These are phyloP conservation scores for Capitella teleta DNA, from an alignment of 1,140 invertebrate species.

Conservation along the genomic window DNA sequence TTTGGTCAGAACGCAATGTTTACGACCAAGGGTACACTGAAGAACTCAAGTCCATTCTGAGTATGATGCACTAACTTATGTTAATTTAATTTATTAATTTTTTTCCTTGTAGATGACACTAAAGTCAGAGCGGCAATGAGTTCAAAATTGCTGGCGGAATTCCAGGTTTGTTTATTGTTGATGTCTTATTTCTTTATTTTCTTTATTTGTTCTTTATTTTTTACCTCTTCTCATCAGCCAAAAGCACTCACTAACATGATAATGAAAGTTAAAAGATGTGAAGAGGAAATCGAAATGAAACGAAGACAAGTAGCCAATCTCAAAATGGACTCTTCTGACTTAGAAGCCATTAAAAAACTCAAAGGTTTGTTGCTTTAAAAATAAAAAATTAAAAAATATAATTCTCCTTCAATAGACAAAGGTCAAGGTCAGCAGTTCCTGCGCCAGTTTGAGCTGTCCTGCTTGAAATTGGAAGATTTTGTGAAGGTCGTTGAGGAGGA, in stretches of 20 bases:
- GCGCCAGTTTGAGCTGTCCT: slow-evolving; percentile 70
- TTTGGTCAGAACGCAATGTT: slow-evolving; percentile 81
- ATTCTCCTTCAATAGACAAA: slow-evolving; percentile 50
- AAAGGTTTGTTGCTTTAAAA: slow-evolving; percentile 60
- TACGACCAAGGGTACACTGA: slow-evolving; percentile 76
- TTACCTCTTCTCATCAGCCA: slow-evolving; percentile 27
- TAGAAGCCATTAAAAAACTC: slow-evolving; percentile 50
- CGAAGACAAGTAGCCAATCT: slow-evolving; percentile 48
- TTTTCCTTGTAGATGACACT: slow-evolving; percentile 10
- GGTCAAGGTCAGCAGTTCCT: slow-evolving; percentile 74
- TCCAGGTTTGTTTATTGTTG: slow-evolving; percentile 21
- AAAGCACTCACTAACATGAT: slow-evolving; percentile 54
- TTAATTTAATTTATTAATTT: background rate
- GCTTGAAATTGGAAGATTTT: slow-evolving; percentile 64
- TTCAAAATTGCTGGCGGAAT: slow-evolving; percentile 34
- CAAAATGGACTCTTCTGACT: slow-evolving; percentile 52
- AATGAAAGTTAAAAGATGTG: slow-evolving; percentile 51
- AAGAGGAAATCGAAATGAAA: slow-evolving; percentile 54
- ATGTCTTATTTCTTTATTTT: slow-evolving; percentile 7
- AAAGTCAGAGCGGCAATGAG: slow-evolving; percentile 17
- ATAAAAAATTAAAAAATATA: background rate
- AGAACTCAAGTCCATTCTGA: slow-evolving; percentile 53
- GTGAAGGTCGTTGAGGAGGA: slow-evolving; percentile 67
- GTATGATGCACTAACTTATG: slow-evolving; percentile 16
- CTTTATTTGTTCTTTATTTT: background rate